Conservation (phyloP, 2,888 invertebrate species). For the Drosophila siamana region DNA sequence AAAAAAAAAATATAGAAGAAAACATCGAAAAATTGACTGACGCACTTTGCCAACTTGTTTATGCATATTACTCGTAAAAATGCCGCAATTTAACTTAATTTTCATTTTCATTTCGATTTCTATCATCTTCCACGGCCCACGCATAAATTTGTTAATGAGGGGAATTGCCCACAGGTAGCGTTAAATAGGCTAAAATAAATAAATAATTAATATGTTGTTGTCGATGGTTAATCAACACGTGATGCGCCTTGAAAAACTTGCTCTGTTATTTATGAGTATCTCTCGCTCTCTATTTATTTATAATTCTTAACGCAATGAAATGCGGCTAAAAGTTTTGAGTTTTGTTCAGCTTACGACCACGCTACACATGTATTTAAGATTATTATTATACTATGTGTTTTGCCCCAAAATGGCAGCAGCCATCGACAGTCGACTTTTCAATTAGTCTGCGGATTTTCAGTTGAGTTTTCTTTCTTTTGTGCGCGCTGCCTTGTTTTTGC, state of each 20-base stretch:
- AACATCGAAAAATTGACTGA: conserved; percentile 40
- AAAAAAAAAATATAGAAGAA: too few relatives aligned
- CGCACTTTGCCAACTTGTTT: conserved; percentile 60
- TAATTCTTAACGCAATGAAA: conserved; percentile 10
- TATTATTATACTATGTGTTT: conserved; percentile 17
- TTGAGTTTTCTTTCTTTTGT: conserved; percentile 27
- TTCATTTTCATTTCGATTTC: conserved; percentile 39
- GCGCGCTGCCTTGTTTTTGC: conserved; percentile 29
- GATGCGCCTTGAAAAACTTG: conserved; percentile 46
- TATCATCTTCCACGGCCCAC: conserved; percentile 41
- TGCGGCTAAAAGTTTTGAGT: conserved; percentile 5
- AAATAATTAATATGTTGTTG: conserved; percentile 29
- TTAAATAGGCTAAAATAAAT: conserved; percentile 53
- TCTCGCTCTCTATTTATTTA: conserved; percentile 46
- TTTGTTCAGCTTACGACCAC: background rate
- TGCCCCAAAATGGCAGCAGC: conserved; percentile 60
- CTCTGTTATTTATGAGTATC: conserved; percentile 56
- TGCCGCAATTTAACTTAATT: conserved; percentile 42
- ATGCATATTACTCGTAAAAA: conserved; percentile 59
- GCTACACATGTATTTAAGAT: background rate
- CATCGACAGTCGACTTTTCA: conserved; percentile 32
- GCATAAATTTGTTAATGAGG: conserved; percentile 53
- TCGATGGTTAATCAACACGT: conserved; percentile 68
- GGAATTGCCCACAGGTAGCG: conserved; percentile 60
- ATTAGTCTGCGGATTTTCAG: conserved; percentile 37